phyloP scores from a whole-genome alignment of 2,113 vertebrate species.

The Hyperoodon ampullatus region DNA sequence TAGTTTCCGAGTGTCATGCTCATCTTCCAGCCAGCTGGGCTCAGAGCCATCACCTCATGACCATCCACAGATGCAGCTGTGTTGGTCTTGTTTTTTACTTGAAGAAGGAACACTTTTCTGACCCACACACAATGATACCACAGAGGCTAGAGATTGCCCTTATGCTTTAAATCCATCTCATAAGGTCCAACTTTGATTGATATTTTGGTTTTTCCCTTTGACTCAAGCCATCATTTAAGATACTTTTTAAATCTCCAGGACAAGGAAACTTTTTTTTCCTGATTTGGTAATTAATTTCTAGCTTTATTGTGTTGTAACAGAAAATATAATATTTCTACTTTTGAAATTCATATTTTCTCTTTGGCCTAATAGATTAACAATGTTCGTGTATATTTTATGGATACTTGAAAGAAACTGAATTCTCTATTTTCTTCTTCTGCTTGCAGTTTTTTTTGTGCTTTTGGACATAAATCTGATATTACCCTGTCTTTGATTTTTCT shows the following conservation, averaged over 20 bases:
- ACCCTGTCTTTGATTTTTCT: conserved; percentile 1
- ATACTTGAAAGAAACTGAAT: neutral
- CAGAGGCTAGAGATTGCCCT: neutral
- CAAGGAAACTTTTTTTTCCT: neutral
- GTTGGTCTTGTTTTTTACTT: neutral
- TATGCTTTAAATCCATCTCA: neutral
- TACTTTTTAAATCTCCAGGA: neutral
- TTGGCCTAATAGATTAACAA: neutral
- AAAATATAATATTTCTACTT: neutral
- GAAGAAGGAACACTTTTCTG: neutral
- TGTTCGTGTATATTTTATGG: neutral
- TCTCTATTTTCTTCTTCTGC: neutral
- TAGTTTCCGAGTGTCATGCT: neutral
- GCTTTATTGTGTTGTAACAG: neutral
- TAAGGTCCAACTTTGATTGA: neutral
- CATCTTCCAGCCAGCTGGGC: neutral
- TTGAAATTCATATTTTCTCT: neutral
- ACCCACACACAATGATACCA: neutral
- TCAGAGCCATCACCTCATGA: neutral
- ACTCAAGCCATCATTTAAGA: neutral
- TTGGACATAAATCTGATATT: neutral
- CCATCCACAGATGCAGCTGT: neutral
- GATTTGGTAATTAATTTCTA: neutral
- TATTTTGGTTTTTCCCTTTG: neutral
- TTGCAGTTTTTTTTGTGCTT: neutral